phyloP scores from a whole-genome alignment of 1,140 invertebrate species.

The Charaxes varanes region DNA sequence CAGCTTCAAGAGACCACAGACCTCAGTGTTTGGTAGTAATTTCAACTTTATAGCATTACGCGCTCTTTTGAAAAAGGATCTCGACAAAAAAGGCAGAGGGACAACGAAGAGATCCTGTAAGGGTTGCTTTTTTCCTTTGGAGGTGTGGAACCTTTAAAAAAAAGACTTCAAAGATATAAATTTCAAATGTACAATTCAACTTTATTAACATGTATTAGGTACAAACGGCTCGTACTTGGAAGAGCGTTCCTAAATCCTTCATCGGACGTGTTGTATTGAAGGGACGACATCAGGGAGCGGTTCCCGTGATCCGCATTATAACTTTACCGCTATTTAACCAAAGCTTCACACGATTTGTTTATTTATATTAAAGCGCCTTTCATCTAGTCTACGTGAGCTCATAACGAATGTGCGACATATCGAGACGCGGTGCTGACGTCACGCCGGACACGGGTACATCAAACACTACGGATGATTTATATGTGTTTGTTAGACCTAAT shows the following conservation, averaged over 20 bases:
- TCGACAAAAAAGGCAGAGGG: too few species aligned
- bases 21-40: too few species aligned
- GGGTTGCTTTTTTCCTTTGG: too few species aligned
- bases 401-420: conserved; percentile 58
- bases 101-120: too few species aligned
- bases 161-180: too few species aligned
- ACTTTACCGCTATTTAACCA: conserved; percentile 52
- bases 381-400: conserved; percentile 63
- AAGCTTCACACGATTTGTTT: conserved; percentile 62
- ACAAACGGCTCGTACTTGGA: too few species aligned
- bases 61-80: too few species aligned
- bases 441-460: conserved; percentile 58
- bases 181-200: too few species aligned
- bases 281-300: conserved; percentile 43
- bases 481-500: conserved; percentile 57
- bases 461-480: conserved; percentile 61
- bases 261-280: conserved; percentile 31
- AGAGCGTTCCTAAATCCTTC: conserved; percentile 30
- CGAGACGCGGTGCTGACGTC: conserved; percentile 38
- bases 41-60: too few species aligned
- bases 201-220: too few species aligned
- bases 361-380: conserved; percentile 66
- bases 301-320: conserved; percentile 58
- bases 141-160: too few species aligned
- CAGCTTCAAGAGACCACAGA: too few species aligned